Evolutionary conservation across 2,797 vertebrate species (phyloP).

Genomic region (Allobates femoralis): DNA sequence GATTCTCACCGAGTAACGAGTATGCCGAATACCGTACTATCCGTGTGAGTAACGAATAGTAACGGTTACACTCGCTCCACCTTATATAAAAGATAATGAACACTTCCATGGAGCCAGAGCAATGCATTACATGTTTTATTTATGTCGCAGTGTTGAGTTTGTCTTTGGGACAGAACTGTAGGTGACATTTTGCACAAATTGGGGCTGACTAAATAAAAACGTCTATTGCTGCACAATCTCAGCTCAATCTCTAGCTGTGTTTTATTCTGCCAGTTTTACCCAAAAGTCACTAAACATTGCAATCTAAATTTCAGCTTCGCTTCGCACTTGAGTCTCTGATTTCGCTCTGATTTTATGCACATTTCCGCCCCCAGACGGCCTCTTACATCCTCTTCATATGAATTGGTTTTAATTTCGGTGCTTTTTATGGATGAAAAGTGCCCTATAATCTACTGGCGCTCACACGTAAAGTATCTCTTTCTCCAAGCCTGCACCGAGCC

Average conservation of each 20-base stretch:
- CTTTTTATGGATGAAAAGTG: conserved; percentile 4
- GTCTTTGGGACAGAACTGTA: too few species aligned
- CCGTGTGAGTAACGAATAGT: too few species aligned
- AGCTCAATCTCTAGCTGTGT: neutral
- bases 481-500: neutral
- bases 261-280: neutral
- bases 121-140: too few species aligned
- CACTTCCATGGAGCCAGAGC: too few species aligned
- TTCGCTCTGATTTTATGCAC: neutral
- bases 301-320: neutral
- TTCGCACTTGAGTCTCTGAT: neutral
- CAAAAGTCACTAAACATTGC: neutral
- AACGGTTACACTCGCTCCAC: too few species aligned
- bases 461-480: conserved; percentile 19
- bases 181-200: too few species aligned
- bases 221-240: neutral
- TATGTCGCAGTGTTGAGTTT: too few species aligned
- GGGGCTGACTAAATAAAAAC: too few species aligned
- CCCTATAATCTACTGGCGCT: neutral
- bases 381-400: conserved; percentile 9
- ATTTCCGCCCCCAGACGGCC: neutral
- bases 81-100: too few species aligned
- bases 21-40: too few species aligned
- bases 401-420: conserved; percentile 23
- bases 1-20: too few species aligned